phyloP scores from a whole-genome alignment of 1,140 invertebrate genomes.

The Dendroctonus valens region DNA sequence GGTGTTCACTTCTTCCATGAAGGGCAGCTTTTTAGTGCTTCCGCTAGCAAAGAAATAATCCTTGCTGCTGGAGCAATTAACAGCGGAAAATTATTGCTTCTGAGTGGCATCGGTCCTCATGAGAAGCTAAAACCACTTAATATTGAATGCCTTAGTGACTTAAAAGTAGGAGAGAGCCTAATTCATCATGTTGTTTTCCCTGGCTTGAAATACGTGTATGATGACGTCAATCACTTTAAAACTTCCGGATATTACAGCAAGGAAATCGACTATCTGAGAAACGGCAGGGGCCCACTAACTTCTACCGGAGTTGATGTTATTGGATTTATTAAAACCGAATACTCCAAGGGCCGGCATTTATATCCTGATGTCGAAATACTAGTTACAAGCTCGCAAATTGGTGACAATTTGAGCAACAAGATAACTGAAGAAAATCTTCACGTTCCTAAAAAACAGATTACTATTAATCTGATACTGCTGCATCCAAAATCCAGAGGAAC shows the following conservation, averaged over 20 bases:
- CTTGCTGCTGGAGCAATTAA: constrained; percentile 79
- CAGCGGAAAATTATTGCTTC: constrained; percentile 81
- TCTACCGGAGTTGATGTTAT: constrained; percentile 49
- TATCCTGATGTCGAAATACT: constrained; percentile 59
- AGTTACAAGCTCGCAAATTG: constrained; percentile 18
- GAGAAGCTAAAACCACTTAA: constrained; percentile 53
- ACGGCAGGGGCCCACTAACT: constrained; percentile 51
- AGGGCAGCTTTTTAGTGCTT: constrained; percentile 49
- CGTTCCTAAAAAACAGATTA: constrained; percentile 19
- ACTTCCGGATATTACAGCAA: constrained; percentile 33
- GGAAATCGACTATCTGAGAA: constrained; percentile 47
- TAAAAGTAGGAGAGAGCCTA: constrained; percentile 58
- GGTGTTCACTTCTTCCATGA: constrained; percentile 63
- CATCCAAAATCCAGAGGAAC: constrained; percentile 69
- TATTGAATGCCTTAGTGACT: constrained; percentile 51
- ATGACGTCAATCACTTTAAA: constrained; percentile 50
- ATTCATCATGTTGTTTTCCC: constrained; percentile 56
- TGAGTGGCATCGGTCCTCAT: constrained; percentile 75
- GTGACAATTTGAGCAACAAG: constrained; percentile 1
- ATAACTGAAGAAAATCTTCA: constrained; percentile 22
- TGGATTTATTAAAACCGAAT: constrained; percentile 50
- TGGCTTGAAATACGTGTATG: constrained; percentile 41
- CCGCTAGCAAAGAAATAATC: constrained; percentile 67
- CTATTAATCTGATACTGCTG: constrained; percentile 63
- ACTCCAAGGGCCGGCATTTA: constrained; percentile 41